Evolutionary conservation across 2,888 invertebrate species (phyloP), one percentile per base, ranked within the genome.

Genomic region (Hirtodrosophila trivittata): DNA sequence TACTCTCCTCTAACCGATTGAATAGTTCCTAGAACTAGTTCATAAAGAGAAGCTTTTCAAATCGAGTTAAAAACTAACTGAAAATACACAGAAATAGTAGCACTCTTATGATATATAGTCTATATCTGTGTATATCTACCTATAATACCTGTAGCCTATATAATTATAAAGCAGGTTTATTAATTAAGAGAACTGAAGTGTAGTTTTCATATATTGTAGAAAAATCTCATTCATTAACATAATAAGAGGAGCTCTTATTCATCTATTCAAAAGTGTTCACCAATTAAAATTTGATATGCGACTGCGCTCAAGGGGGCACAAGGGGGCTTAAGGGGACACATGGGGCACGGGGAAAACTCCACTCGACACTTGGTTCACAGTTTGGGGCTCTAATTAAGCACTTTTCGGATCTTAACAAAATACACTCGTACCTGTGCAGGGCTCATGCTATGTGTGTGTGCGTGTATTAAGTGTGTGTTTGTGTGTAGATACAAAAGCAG

Each of bases 361-460:
- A 21, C 42, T 10, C 10, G 28, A 12, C 14, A 14, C 16, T 33
- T 8, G 26, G 10, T 7, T 10, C 28, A 10, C 43, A 38, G 25
- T 26, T 43, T 18, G 25, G 18, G 18, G 56, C 51, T 67, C 62
- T 67, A 69, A 70, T 69, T 65, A 69, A 65, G 54, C 69, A 52
- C 57, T 57, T 50, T 32, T 47, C 28, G 14, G 12, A 21, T 10
- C n/a, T n/a, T 7, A 38, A 6, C 25, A 9, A 43, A 18, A 50
- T 14, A 47, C n/a, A 10, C 9, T 4, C 25, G 6, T 6, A 25
- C 25, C 3, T 6, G 6, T 6, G 6, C 25, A 25, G 4, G 4
- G 38, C 21, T 9, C 18, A 28, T 25, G 12, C 43, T 32, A 21
- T 32, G 9, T 28, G 9, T 28, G 9, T 28, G 2, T 28, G 9